Evolutionary conservation across 2,797 vertebrate species (phyloP).

Genomic region (Ctenochaetus hawaiiensis): DNA sequence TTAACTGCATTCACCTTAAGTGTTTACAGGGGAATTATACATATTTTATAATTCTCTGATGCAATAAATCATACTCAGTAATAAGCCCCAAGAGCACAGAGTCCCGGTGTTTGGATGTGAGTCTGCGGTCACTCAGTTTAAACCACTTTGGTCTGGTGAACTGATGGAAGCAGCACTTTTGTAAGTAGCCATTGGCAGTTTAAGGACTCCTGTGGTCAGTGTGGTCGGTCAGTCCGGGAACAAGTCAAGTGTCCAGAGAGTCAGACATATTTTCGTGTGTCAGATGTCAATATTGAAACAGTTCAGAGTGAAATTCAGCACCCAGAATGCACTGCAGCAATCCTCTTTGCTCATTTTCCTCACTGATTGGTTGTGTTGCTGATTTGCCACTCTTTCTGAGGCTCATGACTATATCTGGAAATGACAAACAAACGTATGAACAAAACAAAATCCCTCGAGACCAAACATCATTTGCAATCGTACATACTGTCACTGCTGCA

Average conservation of each 20-base stretch:
- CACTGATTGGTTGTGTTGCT: neutral
- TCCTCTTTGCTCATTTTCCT: slow-evolving; percentile 31
- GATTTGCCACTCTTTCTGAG: neutral
- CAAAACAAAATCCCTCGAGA: neutral
- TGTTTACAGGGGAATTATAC: slow-evolving; percentile 23
- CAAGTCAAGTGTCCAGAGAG: neutral
- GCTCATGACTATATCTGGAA: neutral
- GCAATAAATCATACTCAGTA: slow-evolving; percentile 37
- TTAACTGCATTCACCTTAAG: slow-evolving; percentile 28
- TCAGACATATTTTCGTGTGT: slow-evolving; percentile 16
- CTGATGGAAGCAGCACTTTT: neutral
- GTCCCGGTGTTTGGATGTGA: slow-evolving; percentile 5
- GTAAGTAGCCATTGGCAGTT: slow-evolving; percentile 26
- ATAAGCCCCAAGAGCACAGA: slow-evolving; percentile 36
- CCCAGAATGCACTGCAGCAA: neutral
- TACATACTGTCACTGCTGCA: neutral
- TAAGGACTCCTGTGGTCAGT: slow-evolving; percentile 4
- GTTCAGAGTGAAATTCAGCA: neutral
- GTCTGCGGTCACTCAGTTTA: neutral
- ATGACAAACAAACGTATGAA: neutral
- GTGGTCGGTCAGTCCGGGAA: neutral
- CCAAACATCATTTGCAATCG: neutral
- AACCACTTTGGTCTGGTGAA: slow-evolving; percentile 22
- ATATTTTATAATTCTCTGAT: slow-evolving; percentile 31
- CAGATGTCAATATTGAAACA: neutral